These are phyloP conservation scores for Rhamnusium bicolor DNA, from an alignment of 2,888 invertebrate species.

Conservation along the genomic window DNA sequence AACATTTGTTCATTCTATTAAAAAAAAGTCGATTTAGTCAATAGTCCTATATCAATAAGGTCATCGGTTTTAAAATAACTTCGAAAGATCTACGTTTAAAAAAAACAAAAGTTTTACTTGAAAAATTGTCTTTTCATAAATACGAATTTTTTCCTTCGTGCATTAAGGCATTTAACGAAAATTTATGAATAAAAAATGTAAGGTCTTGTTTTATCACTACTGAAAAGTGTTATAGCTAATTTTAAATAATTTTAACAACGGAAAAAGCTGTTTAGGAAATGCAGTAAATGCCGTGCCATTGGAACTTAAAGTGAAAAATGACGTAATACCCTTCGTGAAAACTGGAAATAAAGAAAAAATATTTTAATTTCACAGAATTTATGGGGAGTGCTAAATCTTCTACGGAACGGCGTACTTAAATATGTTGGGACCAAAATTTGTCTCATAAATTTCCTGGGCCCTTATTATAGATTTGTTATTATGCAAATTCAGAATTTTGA, in stretches of 20 bases:
- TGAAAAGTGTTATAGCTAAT: too few relatives aligned
- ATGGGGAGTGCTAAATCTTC: not conserved
- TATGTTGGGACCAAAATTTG: not conserved
- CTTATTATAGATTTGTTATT: constrained; percentile 22
- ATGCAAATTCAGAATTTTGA: constrained; percentile 18
- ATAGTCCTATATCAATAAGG: too few relatives aligned
- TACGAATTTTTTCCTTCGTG: too few relatives aligned
- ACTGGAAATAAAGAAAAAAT: constrained; percentile 28
- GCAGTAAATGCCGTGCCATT: not conserved
- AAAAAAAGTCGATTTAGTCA: too few relatives aligned
- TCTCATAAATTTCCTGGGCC: not conserved
- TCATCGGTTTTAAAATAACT: too few relatives aligned
- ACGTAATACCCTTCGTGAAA: not conserved
- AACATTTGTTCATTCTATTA: too few relatives aligned
- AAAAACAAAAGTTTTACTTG: too few relatives aligned
- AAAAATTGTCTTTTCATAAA: too few relatives aligned
- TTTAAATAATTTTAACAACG: not conserved
- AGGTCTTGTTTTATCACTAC: too few relatives aligned
- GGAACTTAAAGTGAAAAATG: not conserved
- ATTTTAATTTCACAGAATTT: constrained; percentile 27
- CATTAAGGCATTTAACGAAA: too few relatives aligned
- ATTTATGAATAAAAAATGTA: too few relatives aligned
- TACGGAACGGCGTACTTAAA: not conserved
- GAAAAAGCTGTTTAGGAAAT: not conserved
- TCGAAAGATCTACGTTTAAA: too few relatives aligned